Percentiles rank a stretch among this genome's conserved stretches.
Conservation (phyloP, 2,797 vertebrate species). For the Myotis findleyi region DNA sequence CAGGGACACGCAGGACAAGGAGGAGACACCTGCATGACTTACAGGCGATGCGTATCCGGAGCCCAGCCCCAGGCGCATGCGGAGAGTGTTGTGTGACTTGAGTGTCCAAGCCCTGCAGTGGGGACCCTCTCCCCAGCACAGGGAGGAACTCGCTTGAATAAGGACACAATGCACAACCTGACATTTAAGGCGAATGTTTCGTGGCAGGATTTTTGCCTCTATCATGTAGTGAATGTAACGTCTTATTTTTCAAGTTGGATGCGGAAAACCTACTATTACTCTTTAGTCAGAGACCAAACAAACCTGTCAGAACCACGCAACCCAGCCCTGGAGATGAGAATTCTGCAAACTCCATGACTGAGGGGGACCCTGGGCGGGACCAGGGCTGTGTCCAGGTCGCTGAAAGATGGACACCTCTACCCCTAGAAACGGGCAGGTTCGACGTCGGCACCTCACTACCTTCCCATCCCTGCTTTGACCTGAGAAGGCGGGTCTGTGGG, state of each 20-base stretch:
- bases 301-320: background rate
- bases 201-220: background rate
- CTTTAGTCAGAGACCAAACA: background rate
- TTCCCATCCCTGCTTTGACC: conserved; percentile 35
- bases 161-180: background rate
- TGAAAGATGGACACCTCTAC: background rate
- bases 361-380: too few species aligned
- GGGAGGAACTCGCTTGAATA: background rate
- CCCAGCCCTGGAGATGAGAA: background rate
- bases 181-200: background rate
- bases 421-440: background rate
- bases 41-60: accelerated
- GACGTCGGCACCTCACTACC: background rate
- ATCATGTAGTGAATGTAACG: background rate
- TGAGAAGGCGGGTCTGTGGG: conserved; percentile 21
- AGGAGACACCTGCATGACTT: background rate
- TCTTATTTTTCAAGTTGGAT: background rate
- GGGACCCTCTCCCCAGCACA: background rate
- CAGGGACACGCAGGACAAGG: background rate
- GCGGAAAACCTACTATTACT: background rate
- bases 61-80: background rate
- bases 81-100: background rate
- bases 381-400: too few species aligned
- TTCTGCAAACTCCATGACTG: background rate
- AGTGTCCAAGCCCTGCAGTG: background rate